Conservation (phyloP, 2,113 vertebrate species). For the Canis aureus region DNA sequence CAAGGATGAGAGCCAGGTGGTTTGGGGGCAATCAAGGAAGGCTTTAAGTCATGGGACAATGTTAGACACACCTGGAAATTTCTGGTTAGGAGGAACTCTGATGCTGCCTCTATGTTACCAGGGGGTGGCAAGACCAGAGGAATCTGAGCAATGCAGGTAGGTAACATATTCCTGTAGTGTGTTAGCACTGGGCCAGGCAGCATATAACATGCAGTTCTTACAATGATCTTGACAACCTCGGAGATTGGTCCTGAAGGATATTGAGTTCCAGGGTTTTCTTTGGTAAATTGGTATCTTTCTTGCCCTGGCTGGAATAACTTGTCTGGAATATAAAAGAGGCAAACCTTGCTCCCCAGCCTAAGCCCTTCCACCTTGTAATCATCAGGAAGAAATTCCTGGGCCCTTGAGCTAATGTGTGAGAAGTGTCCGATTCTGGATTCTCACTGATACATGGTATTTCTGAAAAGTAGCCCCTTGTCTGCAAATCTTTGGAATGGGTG, state of each 20-base stretch:
- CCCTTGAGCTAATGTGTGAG: neutral
- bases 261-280: neutral
- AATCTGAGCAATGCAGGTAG: neutral
- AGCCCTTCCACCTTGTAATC: neutral
- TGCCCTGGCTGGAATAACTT: constrained; percentile 1
- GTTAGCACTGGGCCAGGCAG: neutral
- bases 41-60: neutral
- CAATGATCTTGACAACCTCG: neutral
- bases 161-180: too few species aligned
- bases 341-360: neutral
- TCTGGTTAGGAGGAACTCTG: neutral
- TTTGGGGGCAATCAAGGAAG: neutral
- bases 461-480: neutral
- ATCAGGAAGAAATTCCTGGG: accelerated
- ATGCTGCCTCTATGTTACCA: neutral
- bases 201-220: neutral
- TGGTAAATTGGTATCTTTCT: constrained; percentile 22
- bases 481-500: neutral
- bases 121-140: neutral
- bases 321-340: constrained; percentile 15
- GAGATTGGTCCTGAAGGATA: neutral
- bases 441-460: neutral
- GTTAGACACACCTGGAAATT: neutral
- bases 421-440: neutral
- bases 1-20: accelerated